phyloP scores from a whole-genome alignment of 1,140 invertebrate species.

The Sinonovacula constricta region DNA sequence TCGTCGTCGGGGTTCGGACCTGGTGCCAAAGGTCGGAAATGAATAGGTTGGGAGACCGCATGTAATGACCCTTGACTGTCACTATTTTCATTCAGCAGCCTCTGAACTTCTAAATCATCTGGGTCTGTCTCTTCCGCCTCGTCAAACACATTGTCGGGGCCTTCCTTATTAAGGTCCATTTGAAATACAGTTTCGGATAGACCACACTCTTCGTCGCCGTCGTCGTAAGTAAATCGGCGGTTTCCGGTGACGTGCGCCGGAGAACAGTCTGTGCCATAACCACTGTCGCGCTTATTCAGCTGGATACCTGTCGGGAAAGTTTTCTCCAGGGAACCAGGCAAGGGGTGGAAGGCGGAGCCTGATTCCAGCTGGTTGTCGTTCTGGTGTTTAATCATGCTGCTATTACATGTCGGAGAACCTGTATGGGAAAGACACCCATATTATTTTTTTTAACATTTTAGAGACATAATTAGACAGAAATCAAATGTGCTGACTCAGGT shows the following conservation, averaged over 20 bases:
- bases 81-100: slow-evolving; percentile 10
- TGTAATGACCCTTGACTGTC: neutral
- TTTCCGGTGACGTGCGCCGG: slow-evolving; percentile 2
- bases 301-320: neutral
- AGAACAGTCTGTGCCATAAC: slow-evolving; percentile 38
- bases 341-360: slow-evolving; percentile 33
- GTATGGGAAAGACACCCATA: no score
- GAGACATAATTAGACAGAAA: no score
- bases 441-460: no score
- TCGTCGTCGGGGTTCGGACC: neutral
- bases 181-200: neutral
- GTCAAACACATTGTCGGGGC: neutral
- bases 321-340: slow-evolving; percentile 1
- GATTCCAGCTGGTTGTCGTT: neutral
- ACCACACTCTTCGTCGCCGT: slow-evolving; percentile 20
- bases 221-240: slow-evolving; percentile 24
- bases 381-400: no score
- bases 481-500: no score
- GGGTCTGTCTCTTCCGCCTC: slow-evolving; percentile 18
- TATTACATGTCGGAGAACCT: no score
- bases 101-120: slow-evolving; percentile 25
- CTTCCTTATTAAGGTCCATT: neutral
- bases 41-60: neutral
- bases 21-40: slow-evolving; percentile 20
- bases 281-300: slow-evolving; percentile 31